These are phyloP conservation scores for Dicaeum eximium DNA, from an alignment of 2,113 vertebrate genomes.

Conservation along the genomic window DNA sequence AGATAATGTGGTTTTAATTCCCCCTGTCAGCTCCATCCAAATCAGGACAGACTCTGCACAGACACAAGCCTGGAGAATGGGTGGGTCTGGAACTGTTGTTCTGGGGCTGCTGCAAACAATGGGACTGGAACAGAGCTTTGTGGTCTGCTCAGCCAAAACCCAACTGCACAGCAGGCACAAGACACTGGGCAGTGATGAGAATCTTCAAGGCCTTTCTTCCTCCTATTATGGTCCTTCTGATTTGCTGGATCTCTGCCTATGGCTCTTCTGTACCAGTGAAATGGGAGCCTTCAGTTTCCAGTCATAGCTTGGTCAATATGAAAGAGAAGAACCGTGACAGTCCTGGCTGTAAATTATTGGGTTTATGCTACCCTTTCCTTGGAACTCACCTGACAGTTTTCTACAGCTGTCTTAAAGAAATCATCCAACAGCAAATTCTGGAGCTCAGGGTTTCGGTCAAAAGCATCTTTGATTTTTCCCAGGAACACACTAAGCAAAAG, in stretches of 20 bases:
- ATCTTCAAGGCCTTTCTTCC: neutral
- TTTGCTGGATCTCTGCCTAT: neutral
- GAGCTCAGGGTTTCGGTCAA: slow-evolving; percentile 83
- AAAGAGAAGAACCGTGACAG: neutral
- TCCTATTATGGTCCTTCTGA: neutral
- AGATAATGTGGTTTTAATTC: neutral
- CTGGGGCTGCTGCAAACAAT: neutral
- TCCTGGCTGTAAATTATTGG: neutral
- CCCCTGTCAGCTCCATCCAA: neutral
- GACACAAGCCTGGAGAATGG: neutral
- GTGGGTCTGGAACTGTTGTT: neutral
- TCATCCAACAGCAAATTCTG: slow-evolving; percentile 88
- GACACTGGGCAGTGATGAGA: neutral
- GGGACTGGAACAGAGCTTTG: neutral
- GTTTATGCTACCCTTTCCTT: neutral
- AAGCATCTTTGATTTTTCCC: slow-evolving; percentile 96
- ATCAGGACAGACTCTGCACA: neutral
- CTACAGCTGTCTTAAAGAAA: slow-evolving; percentile 89
- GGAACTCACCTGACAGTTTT: slow-evolving; percentile 86
- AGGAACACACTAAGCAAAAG: slow-evolving; percentile 84
- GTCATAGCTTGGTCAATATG: neutral
- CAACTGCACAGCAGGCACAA: neutral
- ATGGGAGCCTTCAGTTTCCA: neutral
- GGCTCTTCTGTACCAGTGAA: neutral
- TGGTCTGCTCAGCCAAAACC: neutral